Percentiles rank a stretch among this genome's conserved stretches.
Evolutionary conservation across 2,113 vertebrate genomes (phyloP).

Genomic region (Pongo abelii): DNA sequence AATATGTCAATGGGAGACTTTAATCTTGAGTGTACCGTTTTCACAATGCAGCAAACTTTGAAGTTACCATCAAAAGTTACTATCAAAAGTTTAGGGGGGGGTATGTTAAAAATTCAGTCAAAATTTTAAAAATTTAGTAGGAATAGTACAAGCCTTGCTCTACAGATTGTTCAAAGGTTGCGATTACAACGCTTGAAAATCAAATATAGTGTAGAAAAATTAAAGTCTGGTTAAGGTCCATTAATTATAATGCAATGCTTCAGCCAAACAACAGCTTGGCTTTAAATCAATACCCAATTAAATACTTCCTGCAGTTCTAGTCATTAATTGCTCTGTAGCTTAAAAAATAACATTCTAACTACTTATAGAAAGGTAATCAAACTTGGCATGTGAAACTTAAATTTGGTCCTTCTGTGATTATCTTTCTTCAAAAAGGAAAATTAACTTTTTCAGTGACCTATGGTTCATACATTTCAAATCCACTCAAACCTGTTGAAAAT

Average conservation of each 20-base stretch:
- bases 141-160: background rate
- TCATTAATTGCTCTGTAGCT: constrained; percentile 76
- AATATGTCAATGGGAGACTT: background rate
- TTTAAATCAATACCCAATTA: constrained; percentile 84
- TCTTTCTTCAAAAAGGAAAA: constrained; percentile 54
- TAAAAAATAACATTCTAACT: constrained; percentile 76
- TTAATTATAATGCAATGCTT: constrained; percentile 70
- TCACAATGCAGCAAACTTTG: background rate
- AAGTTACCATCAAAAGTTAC: background rate
- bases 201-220: constrained; percentile 65
- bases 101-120: constrained; percentile 1
- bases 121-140: constrained; percentile 2
- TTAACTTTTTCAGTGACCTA: constrained; percentile 47
- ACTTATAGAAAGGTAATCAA: constrained; percentile 67
- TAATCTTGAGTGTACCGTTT: background rate
- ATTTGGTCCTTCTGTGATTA: constrained; percentile 40
- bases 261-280: constrained; percentile 67
- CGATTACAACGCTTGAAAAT: constrained; percentile 20
- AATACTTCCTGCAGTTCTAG: constrained; percentile 77
- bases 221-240: constrained; percentile 59
- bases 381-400: constrained; percentile 9
- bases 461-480: background rate
- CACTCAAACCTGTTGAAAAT: constrained; percentile 37
- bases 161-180: background rate
- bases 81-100: too few species aligned